phyloP scores from a whole-genome alignment of 2,888 invertebrate genomes.

The Drosophila borealis region DNA sequence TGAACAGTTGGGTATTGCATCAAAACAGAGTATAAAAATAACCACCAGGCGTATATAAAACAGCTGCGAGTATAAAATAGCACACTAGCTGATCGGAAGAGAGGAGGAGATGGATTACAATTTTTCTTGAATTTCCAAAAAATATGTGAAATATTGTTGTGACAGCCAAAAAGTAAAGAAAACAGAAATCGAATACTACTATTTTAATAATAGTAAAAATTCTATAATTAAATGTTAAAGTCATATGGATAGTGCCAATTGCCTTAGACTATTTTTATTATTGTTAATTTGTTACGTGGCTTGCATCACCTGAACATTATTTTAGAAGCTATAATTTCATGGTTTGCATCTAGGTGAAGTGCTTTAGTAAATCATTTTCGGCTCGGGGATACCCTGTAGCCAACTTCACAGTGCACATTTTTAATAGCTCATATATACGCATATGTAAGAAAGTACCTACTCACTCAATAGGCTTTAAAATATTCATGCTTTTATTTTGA shows the following conservation, averaged over 20 bases:
- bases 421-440: too few species aligned
- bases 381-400: too few species aligned
- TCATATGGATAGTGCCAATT: background rate
- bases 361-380: too few species aligned
- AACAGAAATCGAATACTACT: conserved; percentile 28
- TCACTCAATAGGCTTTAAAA: too few species aligned
- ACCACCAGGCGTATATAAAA: conserved; percentile 17
- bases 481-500: too few species aligned
- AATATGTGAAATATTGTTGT: conserved; percentile 49
- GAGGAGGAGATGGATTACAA: background rate
- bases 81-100: conserved; percentile 9
- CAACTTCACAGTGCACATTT: too few species aligned
- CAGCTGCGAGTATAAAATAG: conserved; percentile 33
- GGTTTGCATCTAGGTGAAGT: background rate
- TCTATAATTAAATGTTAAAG: background rate
- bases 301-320: background rate
- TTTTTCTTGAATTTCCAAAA: conserved; percentile 26
- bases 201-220: too few species aligned
- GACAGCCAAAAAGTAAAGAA: conserved; percentile 12
- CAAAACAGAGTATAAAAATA: conserved; percentile 2
- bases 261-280: background rate
- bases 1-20: too few species aligned
- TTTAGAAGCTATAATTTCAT: background rate
- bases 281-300: background rate
- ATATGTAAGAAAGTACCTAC: too few species aligned